Evolutionary conservation across 2,888 invertebrate genomes (phyloP).

Genomic region (Rhagonycha fulva): DNA sequence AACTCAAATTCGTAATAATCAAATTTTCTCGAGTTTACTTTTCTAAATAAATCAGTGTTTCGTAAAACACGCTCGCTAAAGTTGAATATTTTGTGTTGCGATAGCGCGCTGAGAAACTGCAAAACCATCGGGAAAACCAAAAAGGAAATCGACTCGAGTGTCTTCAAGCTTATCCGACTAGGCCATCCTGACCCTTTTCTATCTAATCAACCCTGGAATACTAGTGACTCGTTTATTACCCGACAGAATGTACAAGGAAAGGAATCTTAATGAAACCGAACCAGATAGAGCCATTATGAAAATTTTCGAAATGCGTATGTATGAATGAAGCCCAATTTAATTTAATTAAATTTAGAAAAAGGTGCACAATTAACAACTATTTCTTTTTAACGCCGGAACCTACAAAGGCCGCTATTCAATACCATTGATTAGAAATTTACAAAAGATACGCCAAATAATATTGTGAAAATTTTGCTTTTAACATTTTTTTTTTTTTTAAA

Average conservation of each 20-base stretch:
- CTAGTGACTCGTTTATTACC: slow-evolving; percentile 15
- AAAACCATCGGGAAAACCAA: slow-evolving; percentile 34
- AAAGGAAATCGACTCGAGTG: slow-evolving; percentile 43
- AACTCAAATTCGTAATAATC: background rate
- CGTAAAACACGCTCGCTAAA: background rate
- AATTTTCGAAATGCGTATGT: background rate
- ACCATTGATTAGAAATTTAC: background rate
- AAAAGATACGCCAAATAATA: no score
- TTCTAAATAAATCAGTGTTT: background rate
- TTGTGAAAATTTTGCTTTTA: no score
- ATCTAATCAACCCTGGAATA: slow-evolving; percentile 13
- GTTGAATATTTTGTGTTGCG: slow-evolving; percentile 11
- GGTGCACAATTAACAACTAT: background rate
- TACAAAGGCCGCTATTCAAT: background rate
- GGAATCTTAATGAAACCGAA: slow-evolving; percentile 5
- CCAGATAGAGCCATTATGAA: slow-evolving; percentile 11
- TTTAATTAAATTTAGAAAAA: background rate
- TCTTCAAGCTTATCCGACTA: slow-evolving; percentile 39
- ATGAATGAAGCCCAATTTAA: background rate
- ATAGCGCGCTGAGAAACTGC: slow-evolving; percentile 23
- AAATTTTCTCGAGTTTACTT: background rate
- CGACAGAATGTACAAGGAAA: slow-evolving; percentile 5
- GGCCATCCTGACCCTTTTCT: slow-evolving; percentile 19
- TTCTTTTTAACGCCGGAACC: background rate
- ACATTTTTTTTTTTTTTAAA: no score